Evolutionary conservation across 2,888 invertebrate species (phyloP).

Genomic region (Phorcus lineatus): DNA sequence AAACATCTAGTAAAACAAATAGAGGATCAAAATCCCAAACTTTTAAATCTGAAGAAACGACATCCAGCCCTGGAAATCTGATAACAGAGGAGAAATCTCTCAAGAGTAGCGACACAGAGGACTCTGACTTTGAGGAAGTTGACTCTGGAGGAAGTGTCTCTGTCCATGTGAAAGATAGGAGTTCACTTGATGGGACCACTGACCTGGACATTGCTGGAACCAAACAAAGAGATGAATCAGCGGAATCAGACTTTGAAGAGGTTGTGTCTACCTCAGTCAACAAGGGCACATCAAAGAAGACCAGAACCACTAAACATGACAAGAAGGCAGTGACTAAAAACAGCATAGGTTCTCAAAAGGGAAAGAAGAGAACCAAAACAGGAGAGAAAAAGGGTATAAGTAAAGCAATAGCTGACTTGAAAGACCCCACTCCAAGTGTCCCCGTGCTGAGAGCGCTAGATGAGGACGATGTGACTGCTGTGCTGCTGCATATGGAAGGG

Average conservation of each 20-base stretch:
- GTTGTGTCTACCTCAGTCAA: too few species aligned
- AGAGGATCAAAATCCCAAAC: too few species aligned
- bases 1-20: too few species aligned
- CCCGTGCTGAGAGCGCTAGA: constrained; percentile 29
- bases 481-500: constrained; percentile 56
- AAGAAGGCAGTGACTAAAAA: not conserved
- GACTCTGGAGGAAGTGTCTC: not conserved
- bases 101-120: constrained; percentile 20
- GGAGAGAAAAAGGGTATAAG: not conserved
- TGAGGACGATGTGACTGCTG: constrained; percentile 49
- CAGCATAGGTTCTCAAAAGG: not conserved
- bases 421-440: not conserved
- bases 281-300: not conserved
- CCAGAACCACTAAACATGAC: not conserved
- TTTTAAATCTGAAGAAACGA: too few species aligned
- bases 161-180: not conserved
- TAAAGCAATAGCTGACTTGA: not conserved
- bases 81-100: not conserved
- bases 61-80: too few species aligned
- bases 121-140: constrained; percentile 35
- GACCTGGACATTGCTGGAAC: too few species aligned
- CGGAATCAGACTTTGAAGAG: too few species aligned
- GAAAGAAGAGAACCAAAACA: not conserved
- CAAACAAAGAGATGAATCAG: too few species aligned
- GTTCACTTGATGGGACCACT: too few species aligned